Evolutionary conservation across 2,113 vertebrate genomes (phyloP).

Genomic region (Grus americana): DNA sequence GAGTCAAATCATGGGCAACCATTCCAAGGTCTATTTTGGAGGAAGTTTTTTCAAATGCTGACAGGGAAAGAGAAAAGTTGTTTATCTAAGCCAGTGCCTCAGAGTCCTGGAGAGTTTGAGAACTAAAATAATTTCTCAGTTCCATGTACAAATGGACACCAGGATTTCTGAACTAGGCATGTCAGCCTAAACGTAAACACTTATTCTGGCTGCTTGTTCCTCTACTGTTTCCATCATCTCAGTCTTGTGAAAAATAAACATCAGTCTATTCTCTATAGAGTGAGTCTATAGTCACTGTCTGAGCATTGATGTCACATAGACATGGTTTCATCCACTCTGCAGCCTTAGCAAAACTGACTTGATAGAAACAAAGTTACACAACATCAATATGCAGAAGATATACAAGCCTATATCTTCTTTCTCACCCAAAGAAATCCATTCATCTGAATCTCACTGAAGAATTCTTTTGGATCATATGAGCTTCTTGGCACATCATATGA

Average conservation of each 20-base stretch:
- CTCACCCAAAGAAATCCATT: neutral
- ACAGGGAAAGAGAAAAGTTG: neutral
- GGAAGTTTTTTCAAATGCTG: neutral
- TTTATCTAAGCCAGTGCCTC: neutral
- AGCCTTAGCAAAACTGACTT: neutral
- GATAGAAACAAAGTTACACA: neutral
- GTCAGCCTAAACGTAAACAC: neutral
- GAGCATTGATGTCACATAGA: neutral
- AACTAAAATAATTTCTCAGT: neutral
- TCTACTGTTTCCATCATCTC: neutral
- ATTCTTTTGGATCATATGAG: neutral
- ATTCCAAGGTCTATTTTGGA: neutral
- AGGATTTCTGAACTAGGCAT: neutral
- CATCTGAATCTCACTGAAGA: neutral
- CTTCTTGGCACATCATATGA: neutral
- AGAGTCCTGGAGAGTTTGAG: neutral
- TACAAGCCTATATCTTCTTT: neutral
- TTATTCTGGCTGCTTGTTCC: neutral
- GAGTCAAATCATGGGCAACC: neutral
- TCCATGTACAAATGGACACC: neutral
- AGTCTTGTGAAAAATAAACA: neutral
- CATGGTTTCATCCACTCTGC: neutral
- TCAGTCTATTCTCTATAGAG: neutral
- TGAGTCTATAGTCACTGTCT: neutral
- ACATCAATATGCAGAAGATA: neutral